Evolutionary conservation across 2,797 vertebrate genomes (phyloP), one percentile per base, ranked within the genome.

Genomic region (Synaphobranchus kaupii): DNA sequence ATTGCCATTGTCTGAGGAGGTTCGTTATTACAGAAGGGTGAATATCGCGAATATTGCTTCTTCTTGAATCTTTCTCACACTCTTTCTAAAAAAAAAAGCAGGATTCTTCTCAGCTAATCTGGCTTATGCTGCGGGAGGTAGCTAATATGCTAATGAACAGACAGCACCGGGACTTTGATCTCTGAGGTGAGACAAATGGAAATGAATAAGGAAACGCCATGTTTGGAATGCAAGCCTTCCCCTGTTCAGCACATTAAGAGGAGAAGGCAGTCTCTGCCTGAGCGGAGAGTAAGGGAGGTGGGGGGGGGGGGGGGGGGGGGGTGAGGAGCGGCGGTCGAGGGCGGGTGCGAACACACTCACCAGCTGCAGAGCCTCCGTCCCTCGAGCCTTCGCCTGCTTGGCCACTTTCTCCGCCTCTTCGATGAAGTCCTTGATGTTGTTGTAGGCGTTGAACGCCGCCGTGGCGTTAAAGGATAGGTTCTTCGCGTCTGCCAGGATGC

Each of bases 401-500:
- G 98, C 97, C 90, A 97, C 94, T 90, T 94, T 97, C 93, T 99
- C 98, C 25, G 98, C 98, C 89, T 97, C 95, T 0, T 98, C 97
- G 4, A 97, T 96, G 83, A 95, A 94, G 68, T 97, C 95, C 92
- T 99, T 99, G 93, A 99, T 99, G 91, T 98, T 99, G 89, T 95
- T 98, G 76, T 99, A 99, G 87, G 98, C 98, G 76, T 96, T 98
- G 94, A 99, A 99, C 86, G 98, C 98, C 84, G 97, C 97, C 0
- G 98, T 99, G 88, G 98, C 98, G 87, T 99, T 99, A 93, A 99
- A 98, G 91, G 98, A 99, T 81, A 99, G 95, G 86, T 98, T 99
- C 94, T 97, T 99, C 56, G 98, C 98, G 86, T 98, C 98, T 3
- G 96, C 96, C 78, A 99, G 97, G 93, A 99, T 99, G 89, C 98